A percentile compares a stretch with the other conserved stretches of the same genome.
These are phyloP conservation scores for Procambarus virginalis DNA, from an alignment of 1,140 invertebrate species.

Conservation along the genomic window DNA sequence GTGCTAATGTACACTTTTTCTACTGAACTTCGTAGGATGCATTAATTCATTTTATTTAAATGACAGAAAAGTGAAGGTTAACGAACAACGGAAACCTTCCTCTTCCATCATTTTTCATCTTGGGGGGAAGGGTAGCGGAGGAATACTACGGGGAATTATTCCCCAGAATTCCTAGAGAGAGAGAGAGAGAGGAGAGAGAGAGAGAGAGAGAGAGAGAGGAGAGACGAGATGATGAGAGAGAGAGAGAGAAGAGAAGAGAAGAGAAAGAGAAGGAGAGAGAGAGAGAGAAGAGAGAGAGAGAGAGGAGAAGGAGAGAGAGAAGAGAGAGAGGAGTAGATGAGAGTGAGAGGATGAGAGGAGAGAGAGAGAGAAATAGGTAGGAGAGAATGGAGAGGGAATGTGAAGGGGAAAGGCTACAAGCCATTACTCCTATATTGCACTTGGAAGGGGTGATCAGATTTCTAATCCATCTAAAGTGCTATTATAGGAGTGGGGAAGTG, in stretches of 20 bases:
- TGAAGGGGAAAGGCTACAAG: too few species aligned
- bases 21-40: conserved; percentile 70
- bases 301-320: background rate
- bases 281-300: too few species aligned
- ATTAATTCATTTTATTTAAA: conserved; percentile 71
- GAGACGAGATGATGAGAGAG: too few species aligned
- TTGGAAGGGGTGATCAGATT: too few species aligned
- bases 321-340: background rate
- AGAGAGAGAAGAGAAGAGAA: too few species aligned
- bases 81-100: conserved; percentile 70
- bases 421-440: too few species aligned
- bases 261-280: too few species aligned
- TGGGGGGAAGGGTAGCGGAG: conserved; percentile 49
- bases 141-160: conserved; percentile 40
- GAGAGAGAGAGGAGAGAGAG: background rate
- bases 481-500: too few species aligned
- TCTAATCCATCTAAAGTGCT: too few species aligned
- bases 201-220: too few species aligned
- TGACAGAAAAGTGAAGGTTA: conserved; percentile 71
- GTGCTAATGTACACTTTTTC: conserved; percentile 70
- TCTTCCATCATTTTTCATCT: conserved; percentile 70
- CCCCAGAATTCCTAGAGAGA: conserved; percentile 36
- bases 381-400: too few species aligned
- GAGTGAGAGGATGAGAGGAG: background rate
- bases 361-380: background rate